phyloP scores from a whole-genome alignment of 1,140 invertebrate species.

The Oryzaephilus surinamensis region DNA sequence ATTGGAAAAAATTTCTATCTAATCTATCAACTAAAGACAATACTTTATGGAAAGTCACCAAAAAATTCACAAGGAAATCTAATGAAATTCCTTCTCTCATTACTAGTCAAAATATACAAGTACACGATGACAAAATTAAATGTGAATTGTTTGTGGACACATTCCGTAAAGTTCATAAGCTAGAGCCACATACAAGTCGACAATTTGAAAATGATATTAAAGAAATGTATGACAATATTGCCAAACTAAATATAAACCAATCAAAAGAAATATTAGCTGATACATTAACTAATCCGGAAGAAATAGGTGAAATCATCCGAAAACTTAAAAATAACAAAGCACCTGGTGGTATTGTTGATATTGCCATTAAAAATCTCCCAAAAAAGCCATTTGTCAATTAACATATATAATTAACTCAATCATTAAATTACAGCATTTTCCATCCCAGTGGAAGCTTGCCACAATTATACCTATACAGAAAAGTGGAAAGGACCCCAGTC shows the following conservation, averaged over 20 bases:
- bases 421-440: slow-evolving; percentile 24
- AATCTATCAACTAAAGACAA: background rate
- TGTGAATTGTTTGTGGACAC: too few species aligned
- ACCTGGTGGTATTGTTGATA: slow-evolving; percentile 21
- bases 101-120: too few species aligned
- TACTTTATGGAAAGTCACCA: background rate
- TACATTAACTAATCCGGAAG: background rate
- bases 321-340: slow-evolving; percentile 21
- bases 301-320: slow-evolving; percentile 9
- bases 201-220: too few species aligned
- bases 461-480: slow-evolving; percentile 28
- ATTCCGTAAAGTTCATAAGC: too few species aligned
- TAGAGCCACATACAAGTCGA: too few species aligned
- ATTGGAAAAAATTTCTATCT: too few species aligned
- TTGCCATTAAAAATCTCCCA: slow-evolving; percentile 21
- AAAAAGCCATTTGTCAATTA: slow-evolving; percentile 20
- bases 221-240: too few species aligned
- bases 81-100: background rate
- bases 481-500: slow-evolving; percentile 18
- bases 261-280: too few species aligned
- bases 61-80: background rate
- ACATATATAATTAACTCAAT: slow-evolving; percentile 27
- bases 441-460: slow-evolving; percentile 26
- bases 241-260: too few species aligned
- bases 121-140: too few species aligned